Base-by-base conservation (phyloP, 1,140 invertebrate species). In the Drosophila setifemur region DNA sequence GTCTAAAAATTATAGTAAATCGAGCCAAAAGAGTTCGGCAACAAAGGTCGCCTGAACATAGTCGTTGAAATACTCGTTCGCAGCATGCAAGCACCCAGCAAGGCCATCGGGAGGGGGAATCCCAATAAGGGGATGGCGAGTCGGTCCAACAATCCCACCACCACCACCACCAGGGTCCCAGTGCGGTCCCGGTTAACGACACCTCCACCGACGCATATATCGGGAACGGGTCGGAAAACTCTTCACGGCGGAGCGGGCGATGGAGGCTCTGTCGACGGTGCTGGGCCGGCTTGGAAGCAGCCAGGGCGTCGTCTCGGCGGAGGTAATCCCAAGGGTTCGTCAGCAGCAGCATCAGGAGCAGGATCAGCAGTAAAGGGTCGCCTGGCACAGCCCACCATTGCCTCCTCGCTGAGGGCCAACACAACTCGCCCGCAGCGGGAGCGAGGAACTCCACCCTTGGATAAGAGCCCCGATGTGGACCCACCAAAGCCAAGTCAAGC, bases 241-340 rank as follows among this genome's bases (percentile, higher is more conserved):
- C 49, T 73, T 73, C 53, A 58, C 47, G 75, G 66, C 43, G 75
- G 75, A 45, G 72, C 68, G 60, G 82, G 72, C 47, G 81, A 76
- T 87, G 81, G 71, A 49, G 79, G 75, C 70, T 25, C 44, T 54
- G 73, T 53, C 63, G 48, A 19, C 8, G 42, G 28, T 18, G 33
- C 33, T 8, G 19, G 21, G 5, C 12, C 31, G 14, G 48, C 50
- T 18, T 67, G 50, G 48, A 79, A 71, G n/a, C 55, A 19, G 23
- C 2, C 26, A 9, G 58, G 25, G 3, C 48, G 44, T 40, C 55
- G 47, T 1, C 47, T 61, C 9, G 54, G 31, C 8, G 43, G 54
- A n/a, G n/a, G n/a, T n/a, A n/a, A n/a, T n/a, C n/a, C n/a, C n/a
- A n/a, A n/a, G n/a, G n/a, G n/a, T n/a, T n/a, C n/a, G n/a, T n/a